A percentile compares a stretch with the other conserved stretches of the same genome.
phyloP scores from a whole-genome alignment of 2,888 invertebrate species.

The Drosophila mayaguana region DNA sequence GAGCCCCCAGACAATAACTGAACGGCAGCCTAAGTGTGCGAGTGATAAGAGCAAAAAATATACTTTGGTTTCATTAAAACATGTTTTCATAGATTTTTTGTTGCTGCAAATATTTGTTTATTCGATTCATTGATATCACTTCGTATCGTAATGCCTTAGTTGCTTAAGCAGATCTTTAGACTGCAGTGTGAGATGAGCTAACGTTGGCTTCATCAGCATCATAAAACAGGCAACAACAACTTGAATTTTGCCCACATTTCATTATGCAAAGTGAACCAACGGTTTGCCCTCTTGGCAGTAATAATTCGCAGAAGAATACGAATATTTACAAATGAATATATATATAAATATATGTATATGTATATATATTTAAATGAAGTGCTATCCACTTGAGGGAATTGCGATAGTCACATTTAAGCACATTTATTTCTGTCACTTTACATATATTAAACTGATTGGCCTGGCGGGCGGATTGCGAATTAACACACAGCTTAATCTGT shows the following conservation, averaged over 20 bases:
- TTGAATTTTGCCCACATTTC: constrained; percentile 55
- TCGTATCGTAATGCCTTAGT: neutral
- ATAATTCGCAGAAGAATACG: neutral
- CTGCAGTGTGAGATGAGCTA: too few relatives aligned
- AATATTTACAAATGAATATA: neutral
- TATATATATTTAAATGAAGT: neutral
- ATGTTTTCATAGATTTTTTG: neutral
- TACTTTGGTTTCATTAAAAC: neutral
- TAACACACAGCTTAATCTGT: constrained; percentile 4
- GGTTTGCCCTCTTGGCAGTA: neutral
- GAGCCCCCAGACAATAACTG: neutral
- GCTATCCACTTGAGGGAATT: neutral
- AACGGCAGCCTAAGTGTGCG: neutral
- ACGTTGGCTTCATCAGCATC: neutral
- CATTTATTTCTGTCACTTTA: neutral
- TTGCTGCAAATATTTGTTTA: neutral
- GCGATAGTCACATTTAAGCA: neutral
- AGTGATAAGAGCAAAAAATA: neutral
- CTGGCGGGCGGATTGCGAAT: neutral
- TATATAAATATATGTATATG: neutral
- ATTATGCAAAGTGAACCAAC: constrained; percentile 66
- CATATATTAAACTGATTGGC: constrained; percentile 1
- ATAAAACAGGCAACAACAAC: constrained; percentile 13
- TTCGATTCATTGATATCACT: neutral
- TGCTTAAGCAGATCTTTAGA: neutral